Conservation (phyloP, 2,797 vertebrate species). For the Cyprinella venusta region DNA sequence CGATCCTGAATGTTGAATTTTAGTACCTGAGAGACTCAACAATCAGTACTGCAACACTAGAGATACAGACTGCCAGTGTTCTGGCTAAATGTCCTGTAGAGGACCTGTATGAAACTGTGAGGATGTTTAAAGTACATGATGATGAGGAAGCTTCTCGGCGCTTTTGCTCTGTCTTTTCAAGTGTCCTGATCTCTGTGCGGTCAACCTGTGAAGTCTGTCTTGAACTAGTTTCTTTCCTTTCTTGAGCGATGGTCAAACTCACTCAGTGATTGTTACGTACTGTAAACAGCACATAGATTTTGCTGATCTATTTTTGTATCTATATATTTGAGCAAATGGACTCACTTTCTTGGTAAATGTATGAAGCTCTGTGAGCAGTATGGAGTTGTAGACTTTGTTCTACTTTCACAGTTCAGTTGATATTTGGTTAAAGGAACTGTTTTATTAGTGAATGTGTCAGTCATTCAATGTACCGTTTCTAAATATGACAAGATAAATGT, state of each 20-base stretch:
- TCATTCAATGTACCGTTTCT: conserved; percentile 23
- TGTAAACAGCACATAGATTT: conserved; percentile 74
- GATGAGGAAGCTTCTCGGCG: conserved; percentile 47
- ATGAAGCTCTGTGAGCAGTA: conserved; percentile 66
- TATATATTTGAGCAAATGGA: conserved; percentile 50
- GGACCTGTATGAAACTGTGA: conserved; percentile 15
- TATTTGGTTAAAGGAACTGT: conserved; percentile 29
- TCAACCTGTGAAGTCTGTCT: conserved; percentile 49
- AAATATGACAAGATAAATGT: conserved; percentile 8
- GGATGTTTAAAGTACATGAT: neutral
- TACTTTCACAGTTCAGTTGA: conserved; percentile 46
- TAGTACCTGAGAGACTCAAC: neutral
- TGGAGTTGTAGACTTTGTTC: conserved; percentile 55
- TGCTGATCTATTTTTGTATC: conserved; percentile 81
- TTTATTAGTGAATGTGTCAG: conserved; percentile 27
- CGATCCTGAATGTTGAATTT: conserved; percentile 35
- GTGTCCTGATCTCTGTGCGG: conserved; percentile 59
- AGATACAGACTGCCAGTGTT: neutral
- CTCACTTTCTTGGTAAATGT: conserved; percentile 59
- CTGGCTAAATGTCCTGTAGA: conserved; percentile 12
- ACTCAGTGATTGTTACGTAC: conserved; percentile 68
- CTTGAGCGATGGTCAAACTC: conserved; percentile 62
- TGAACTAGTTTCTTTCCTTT: conserved; percentile 39
- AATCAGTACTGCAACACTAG: neutral
- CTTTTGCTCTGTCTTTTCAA: conserved; percentile 59